Base-by-base conservation (phyloP, 1,140 invertebrate species). In the Stegodyphus mimosarum region DNA sequence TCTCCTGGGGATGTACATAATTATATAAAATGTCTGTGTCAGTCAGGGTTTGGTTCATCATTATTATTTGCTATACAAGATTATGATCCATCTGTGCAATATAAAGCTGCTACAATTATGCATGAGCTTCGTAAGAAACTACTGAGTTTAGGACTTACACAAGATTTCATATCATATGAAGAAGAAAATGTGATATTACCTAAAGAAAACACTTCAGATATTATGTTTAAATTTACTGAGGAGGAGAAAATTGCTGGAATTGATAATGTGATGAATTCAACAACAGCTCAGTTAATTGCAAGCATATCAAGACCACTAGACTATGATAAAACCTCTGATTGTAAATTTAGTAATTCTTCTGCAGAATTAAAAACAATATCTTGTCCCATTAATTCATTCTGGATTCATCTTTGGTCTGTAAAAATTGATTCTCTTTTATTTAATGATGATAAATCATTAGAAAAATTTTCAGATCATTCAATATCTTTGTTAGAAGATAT, bases 31-130 rank as follows among this genome's bases (percentile, higher is more conserved):
- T 18, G 15, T 18, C 51, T 63, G 7, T 73, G 53, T 10, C 5
- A 33, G 18, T 81, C 79, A n/a, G 79, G 79, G 9, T 81, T 81
- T 64, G 71, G 67, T 17, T 64, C 55, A 17, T 73, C 79, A 17
- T 18, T 81, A 10, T 1, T 81, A 33, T 17, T 13, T 7, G 79
- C 70, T n/a, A 2, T 81, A 51, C 48, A 81, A 51, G 70, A 73
- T 53, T 52, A 51, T 33, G 49, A 73, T 33, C 50, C 52, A 64
- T 9, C 69, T 2, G 60, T 64, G 7, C 13, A 73, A 15, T 73
- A 33, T 15, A 66, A 63, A 64, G 79, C 79, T 51, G n/a, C 79
- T 7, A 10, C 7, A 64, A 81, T 81, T 13, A 17, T 81, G n/a
- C 13, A 18, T 15, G 18, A 52, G n/a, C 55, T 81, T 9, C 53